phyloP scores from a whole-genome alignment of 1,140 invertebrate genomes.

The Anastrepha ludens region DNA sequence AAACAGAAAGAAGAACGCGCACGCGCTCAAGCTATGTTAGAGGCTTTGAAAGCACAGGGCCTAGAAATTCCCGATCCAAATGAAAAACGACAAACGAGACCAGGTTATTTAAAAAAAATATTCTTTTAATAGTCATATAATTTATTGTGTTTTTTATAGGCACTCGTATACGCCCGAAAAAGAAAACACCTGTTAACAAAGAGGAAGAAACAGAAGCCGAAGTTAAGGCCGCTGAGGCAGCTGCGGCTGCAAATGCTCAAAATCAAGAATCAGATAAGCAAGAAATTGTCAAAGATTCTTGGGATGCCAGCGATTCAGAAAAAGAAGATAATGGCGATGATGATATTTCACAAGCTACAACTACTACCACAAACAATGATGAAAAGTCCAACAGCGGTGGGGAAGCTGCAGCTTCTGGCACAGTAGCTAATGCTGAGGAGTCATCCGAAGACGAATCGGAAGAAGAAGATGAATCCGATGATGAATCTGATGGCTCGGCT shows the following conservation, averaged over 20 bases:
- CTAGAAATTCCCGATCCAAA: constrained; percentile 78
- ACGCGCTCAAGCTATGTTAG: constrained; percentile 89
- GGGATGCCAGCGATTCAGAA: constrained; percentile 87
- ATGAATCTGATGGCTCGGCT: constrained; percentile 75
- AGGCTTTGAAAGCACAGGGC: constrained; percentile 90
- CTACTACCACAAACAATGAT: constrained; percentile 68
- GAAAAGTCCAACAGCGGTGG: constrained; percentile 60
- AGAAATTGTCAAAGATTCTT: constrained; percentile 86
- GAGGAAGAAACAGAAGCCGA: constrained; percentile 76
- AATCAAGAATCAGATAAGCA: constrained; percentile 75
- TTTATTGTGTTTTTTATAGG: constrained; percentile 57
- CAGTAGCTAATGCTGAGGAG: constrained; percentile 70
- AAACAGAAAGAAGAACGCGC: constrained; percentile 94
- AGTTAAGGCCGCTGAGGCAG: constrained; percentile 73
- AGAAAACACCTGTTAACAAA: constrained; percentile 74
- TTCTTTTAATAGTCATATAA: neutral
- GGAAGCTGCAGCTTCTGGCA: constrained; percentile 59
- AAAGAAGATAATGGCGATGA: constrained; percentile 76
- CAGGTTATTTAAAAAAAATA: constrained; percentile 69
- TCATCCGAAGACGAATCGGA: constrained; percentile 65
- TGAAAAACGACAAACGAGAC: constrained; percentile 82
- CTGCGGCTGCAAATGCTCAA: constrained; percentile 70
- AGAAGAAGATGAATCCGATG: constrained; percentile 66
- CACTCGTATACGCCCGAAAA: constrained; percentile 85
- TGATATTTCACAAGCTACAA: constrained; percentile 70